Percentiles rank a stretch among this genome's conserved stretches.
phyloP scores from a whole-genome alignment of 2,797 vertebrate genomes.

The Staurois parvus region DNA sequence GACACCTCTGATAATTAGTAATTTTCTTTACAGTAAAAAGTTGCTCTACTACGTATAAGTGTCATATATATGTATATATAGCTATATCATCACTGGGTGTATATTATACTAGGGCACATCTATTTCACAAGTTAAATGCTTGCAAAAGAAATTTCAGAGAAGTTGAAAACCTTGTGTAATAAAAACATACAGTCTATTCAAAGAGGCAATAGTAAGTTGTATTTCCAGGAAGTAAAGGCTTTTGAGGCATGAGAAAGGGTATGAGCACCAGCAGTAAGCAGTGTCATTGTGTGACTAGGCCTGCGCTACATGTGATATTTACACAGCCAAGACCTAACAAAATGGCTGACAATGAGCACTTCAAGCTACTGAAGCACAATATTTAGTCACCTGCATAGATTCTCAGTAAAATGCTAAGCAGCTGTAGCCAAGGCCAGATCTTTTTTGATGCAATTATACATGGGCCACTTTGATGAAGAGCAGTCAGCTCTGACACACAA shows the following conservation, averaged over 20 bases:
- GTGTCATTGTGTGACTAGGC: background rate
- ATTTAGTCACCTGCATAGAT: conserved; percentile 25
- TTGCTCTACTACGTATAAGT: background rate
- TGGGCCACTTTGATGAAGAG: background rate
- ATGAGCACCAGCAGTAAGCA: conserved; percentile 17
- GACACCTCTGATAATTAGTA: background rate
- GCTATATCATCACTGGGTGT: background rate
- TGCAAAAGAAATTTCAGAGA: background rate
- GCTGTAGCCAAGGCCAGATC: conserved; percentile 1
- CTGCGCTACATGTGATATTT: background rate
- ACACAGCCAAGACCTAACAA: background rate
- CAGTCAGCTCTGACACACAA: background rate
- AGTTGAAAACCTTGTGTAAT: background rate
- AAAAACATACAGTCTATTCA: background rate
- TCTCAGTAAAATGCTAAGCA: background rate
- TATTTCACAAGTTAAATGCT: background rate
- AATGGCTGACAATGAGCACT: background rate
- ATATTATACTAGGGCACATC: background rate
- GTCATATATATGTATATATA: background rate
- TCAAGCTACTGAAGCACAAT: background rate
- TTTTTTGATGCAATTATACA: background rate
- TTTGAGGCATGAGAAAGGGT: background rate
- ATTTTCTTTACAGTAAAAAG: background rate
- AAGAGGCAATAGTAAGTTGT: background rate
- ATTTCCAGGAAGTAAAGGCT: background rate